These are phyloP conservation scores for Otolemur garnettii DNA, from an alignment of 2,113 vertebrate genomes.

Conservation along the genomic window DNA sequence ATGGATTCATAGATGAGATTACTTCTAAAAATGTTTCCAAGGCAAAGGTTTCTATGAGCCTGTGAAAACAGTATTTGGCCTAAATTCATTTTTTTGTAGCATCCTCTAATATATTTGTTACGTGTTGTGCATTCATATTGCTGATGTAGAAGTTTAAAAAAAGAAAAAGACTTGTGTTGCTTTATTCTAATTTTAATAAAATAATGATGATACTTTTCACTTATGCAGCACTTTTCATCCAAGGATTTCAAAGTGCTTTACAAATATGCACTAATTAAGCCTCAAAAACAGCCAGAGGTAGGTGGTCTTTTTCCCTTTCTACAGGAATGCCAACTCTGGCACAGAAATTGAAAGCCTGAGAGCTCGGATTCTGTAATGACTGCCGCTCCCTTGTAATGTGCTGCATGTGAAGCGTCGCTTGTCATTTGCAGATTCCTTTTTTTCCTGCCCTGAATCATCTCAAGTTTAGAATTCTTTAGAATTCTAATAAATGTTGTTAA, in stretches of 20 bases:
- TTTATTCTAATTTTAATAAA: slow-evolving; percentile 64
- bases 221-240: slow-evolving; percentile 81
- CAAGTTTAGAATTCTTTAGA: neutral
- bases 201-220: slow-evolving; percentile 80
- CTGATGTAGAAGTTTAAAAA: slow-evolving; percentile 52
- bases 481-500: slow-evolving; percentile 45
- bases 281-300: slow-evolving; percentile 79
- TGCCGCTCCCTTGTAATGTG: neutral
- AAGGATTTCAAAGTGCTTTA: slow-evolving; percentile 84
- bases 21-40: slow-evolving; percentile 26
- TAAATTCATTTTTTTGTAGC: neutral
- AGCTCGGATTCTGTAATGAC: neutral
- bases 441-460: neutral
- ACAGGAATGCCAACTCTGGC: slow-evolving; percentile 34
- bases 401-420: slow-evolving; percentile 73
- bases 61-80: neutral
- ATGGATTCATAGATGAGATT: neutral
- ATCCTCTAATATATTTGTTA: neutral
- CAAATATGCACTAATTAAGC: slow-evolving; percentile 81
- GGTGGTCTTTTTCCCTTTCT: slow-evolving; percentile 68
- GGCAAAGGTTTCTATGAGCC: neutral
- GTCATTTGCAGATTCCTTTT: neutral
- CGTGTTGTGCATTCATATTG: slow-evolving; percentile 30
- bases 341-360: neutral
- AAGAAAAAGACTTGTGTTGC: slow-evolving; percentile 41